phyloP scores from a whole-genome alignment of 2,888 invertebrate genomes.

The Calameuta idolon region DNA sequence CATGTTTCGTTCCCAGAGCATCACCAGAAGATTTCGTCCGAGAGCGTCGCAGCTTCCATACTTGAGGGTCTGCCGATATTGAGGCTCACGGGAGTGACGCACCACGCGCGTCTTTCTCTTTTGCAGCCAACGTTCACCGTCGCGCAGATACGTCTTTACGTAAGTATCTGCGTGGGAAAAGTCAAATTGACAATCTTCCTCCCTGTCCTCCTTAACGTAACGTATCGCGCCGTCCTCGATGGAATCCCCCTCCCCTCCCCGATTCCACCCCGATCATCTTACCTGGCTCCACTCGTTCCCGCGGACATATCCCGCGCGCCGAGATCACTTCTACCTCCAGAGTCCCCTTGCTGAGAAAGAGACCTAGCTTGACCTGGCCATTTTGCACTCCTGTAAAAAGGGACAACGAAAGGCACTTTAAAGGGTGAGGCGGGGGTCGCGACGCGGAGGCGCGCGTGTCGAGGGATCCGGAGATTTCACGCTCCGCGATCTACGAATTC shows the following conservation, averaged over 20 bases:
- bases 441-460: too few species aligned
- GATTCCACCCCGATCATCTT: constrained; percentile 19
- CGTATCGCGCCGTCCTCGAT: too few species aligned
- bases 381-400: constrained; percentile 70
- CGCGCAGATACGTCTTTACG: constrained; percentile 92
- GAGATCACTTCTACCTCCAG: constrained; percentile 88
- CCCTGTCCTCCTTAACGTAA: background rate
- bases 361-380: constrained; percentile 88
- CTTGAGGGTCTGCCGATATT: constrained; percentile 89
- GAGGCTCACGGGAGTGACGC: constrained; percentile 84
- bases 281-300: constrained; percentile 79
- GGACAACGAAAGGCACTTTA: background rate
- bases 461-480: too few species aligned
- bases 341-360: constrained; percentile 91
- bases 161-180: constrained; percentile 82
- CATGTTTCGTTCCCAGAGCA: constrained; percentile 92
- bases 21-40: constrained; percentile 86
- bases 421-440: too few species aligned
- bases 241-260: too few species aligned
- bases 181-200: background rate
- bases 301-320: constrained; percentile 77
- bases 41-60: constrained; percentile 79
- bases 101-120: constrained; percentile 92
- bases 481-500: too few species aligned
- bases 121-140: constrained; percentile 89